phyloP scores from a whole-genome alignment of 1,140 invertebrate species.

The Meloidogyne chitwoodi region DNA sequence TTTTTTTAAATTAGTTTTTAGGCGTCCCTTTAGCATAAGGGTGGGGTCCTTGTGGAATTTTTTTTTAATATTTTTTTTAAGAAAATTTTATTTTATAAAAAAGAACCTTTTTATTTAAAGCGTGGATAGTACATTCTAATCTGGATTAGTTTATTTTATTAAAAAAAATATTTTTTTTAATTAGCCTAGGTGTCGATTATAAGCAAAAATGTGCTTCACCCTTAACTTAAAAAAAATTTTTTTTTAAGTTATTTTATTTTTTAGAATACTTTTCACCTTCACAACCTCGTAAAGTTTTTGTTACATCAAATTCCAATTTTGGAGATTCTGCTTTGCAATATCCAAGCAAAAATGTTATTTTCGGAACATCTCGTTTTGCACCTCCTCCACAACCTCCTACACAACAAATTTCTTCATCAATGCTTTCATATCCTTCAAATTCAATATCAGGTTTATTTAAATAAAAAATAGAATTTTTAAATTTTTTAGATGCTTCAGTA shows the following conservation, averaged over 20 bases:
- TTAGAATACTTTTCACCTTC: not conserved
- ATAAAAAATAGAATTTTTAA: not conserved
- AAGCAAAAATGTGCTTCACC: too few relatives aligned
- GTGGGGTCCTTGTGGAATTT: too few relatives aligned
- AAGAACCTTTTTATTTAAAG: too few relatives aligned
- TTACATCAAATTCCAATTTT: not conserved
- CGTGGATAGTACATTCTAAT: too few relatives aligned
- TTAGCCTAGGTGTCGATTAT: too few relatives aligned
- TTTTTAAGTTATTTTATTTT: too few relatives aligned
- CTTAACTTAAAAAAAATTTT: not conserved
- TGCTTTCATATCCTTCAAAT: not conserved
- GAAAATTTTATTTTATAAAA: too few relatives aligned
- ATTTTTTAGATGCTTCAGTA: not conserved
- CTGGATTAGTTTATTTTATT: too few relatives aligned
- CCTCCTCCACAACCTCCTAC: not conserved
- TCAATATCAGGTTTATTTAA: not conserved
- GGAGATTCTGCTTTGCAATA: not conserved
- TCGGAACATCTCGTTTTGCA: not conserved
- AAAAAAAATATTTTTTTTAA: too few relatives aligned
- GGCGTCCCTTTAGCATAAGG: not conserved
- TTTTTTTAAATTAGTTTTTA: not conserved
- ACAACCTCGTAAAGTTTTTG: not conserved
- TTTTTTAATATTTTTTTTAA: too few relatives aligned
- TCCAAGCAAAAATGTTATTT: not conserved
- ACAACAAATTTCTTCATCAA: not conserved